Conservation (phyloP, 2,797 vertebrate genomes). For the Mus spretus region DNA sequence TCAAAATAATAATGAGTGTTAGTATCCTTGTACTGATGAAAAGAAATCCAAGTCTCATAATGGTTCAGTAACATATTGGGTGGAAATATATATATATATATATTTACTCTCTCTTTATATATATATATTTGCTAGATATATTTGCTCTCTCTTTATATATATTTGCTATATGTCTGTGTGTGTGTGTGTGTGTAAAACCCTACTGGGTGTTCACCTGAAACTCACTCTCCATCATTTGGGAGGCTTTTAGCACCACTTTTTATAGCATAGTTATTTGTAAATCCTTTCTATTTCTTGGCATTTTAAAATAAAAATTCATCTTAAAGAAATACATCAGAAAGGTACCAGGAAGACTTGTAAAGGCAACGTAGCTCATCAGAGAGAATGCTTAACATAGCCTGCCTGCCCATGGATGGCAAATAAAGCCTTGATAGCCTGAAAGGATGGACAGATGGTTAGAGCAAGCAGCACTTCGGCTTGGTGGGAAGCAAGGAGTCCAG, state of each 20-base stretch:
- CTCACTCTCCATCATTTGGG: background rate
- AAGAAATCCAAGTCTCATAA: no score
- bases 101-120: no score
- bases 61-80: no score
- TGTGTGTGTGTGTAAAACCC: no score
- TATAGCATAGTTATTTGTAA: background rate
- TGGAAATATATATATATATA: no score
- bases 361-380: background rate
- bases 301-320: constrained; percentile 43
- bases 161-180: no score
- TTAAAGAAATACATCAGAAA: constrained; percentile 57
- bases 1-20: no score
- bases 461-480: background rate
- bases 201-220: background rate
- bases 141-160: no score
- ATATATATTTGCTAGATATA: no score
- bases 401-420: background rate
- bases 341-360: background rate
- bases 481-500: background rate
- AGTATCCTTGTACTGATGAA: no score
- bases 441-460: background rate
- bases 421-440: background rate
- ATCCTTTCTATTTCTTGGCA: constrained; percentile 47
- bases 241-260: background rate
- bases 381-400: background rate